Percentiles rank a stretch among this genome's conserved stretches.
phyloP scores from a whole-genome alignment of 2,888 invertebrate genomes.

The Parnassius smintheus region DNA sequence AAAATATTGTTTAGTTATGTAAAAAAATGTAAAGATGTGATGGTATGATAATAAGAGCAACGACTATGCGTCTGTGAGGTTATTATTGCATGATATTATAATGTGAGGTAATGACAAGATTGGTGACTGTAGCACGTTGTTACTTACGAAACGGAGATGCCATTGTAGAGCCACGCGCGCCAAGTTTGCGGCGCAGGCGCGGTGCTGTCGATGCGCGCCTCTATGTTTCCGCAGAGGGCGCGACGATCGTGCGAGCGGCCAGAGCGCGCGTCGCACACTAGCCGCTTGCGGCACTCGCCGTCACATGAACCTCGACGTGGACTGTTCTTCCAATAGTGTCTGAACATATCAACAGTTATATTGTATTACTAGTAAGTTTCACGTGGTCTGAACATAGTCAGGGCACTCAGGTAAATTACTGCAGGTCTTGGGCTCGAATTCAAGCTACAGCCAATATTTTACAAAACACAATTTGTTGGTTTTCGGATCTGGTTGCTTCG shows the following conservation, averaged over 20 bases:
- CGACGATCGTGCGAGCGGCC: slow-evolving; percentile 93
- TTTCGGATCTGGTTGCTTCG: no score
- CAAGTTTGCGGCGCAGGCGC: slow-evolving; percentile 86
- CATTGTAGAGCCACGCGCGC: slow-evolving; percentile 94
- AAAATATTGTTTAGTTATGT: no score
- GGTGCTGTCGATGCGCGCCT: slow-evolving; percentile 90
- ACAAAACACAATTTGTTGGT: no score
- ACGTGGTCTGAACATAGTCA: no score
- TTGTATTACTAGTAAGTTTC: no score
- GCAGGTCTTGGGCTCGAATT: neutral
- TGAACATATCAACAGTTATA: slow-evolving; percentile 44
- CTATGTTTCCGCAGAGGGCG: slow-evolving; percentile 89
- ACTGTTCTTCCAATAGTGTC: slow-evolving; percentile 94
- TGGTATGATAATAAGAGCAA: no score
- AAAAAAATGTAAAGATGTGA: no score
- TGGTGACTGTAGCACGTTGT: neutral
- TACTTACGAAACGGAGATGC: slow-evolving; percentile 93
- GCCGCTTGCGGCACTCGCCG: slow-evolving; percentile 91
- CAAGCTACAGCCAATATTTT: no score
- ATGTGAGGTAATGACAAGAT: no score
- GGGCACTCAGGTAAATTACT: neutral
- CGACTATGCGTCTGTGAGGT: no score
- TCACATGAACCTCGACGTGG: slow-evolving; percentile 91
- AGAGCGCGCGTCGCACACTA: slow-evolving; percentile 92
- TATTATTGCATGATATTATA: no score